phyloP scores from a whole-genome alignment of 1,140 invertebrate genomes.

The Heliconius eleuchia region DNA sequence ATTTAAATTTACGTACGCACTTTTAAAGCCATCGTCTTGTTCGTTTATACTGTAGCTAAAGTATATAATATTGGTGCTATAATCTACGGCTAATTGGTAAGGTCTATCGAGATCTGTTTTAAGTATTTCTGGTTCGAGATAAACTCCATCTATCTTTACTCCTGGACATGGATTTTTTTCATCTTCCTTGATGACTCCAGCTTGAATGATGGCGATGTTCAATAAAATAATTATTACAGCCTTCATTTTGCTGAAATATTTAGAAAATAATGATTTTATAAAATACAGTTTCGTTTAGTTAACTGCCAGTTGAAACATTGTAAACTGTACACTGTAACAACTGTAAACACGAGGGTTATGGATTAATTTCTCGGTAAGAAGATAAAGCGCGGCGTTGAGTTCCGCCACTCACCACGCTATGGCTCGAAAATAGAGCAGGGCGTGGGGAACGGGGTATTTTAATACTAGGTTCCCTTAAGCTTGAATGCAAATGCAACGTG shows the following conservation, averaged over 20 bases:
- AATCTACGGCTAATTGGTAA: constrained; percentile 55
- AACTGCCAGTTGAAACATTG: no score
- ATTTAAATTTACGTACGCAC: constrained; percentile 56
- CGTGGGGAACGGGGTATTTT: no score
- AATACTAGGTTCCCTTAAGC: no score
- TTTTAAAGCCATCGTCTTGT: constrained; percentile 52
- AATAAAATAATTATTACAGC: constrained; percentile 42
- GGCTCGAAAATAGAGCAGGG: no score
- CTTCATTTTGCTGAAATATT: constrained; percentile 42
- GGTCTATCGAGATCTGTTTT: constrained; percentile 56
- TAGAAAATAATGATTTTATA: not conserved
- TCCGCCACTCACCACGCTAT: no score
- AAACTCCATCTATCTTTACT: constrained; percentile 45
- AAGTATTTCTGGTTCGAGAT: constrained; percentile 51
- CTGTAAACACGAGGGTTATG: no score
- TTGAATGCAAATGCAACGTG: no score
- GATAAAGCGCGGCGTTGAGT: no score
- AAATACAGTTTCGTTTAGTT: not conserved
- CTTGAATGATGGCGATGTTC: constrained; percentile 40
- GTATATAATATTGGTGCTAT: constrained; percentile 56
- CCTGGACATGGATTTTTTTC: constrained; percentile 48
- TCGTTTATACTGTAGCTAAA: constrained; percentile 59
- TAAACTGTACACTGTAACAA: no score
- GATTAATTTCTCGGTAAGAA: no score
- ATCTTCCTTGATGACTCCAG: constrained; percentile 49